Evolutionary conservation across 2,888 invertebrate species (phyloP), one percentile per base, ranked within the genome.

Genomic region (Drosophila quasianomalipes): DNA sequence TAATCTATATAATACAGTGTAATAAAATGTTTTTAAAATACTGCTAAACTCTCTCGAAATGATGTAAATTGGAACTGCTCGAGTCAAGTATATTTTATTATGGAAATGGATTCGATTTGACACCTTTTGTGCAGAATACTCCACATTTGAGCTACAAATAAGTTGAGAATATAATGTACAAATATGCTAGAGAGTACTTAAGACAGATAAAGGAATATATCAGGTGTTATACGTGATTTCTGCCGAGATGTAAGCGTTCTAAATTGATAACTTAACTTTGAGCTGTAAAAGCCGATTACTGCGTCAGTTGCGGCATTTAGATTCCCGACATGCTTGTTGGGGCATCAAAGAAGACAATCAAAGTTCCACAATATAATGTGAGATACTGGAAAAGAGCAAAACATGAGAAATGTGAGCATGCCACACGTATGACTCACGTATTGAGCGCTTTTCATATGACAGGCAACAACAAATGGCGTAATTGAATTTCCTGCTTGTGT

Each of bases 401-500:
- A 47, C 16, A 16, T 33, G 37, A 7, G 26, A 51, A 65, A 75
- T 14, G 14, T 35, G 35, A 14, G 4, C 35, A 35, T 22, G 22
- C 22, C 22, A 22, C 22, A 22, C 22, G 22, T 22, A 61, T 54
- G 73, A 61, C 28, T 68, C 55, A 62, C 59, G 64, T 68, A 54
- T 57, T 60, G 51, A 71, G n/a, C 51, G 80, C 65, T 60, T 66
- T 76, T 28, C 70, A 64, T 62, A 26, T 69, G 79, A 63, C 81
- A 69, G 53, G 28, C 65, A 75, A 28, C 80, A 77, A 44, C 73
- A 81, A 79, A 79, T 81, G 79, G 78, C 82, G 79, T 79, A 79
- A 79, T 79, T 81, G 82, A 81, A 79, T 81, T 79, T 78, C 82
- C 78, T 63, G 78, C 69, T 57, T 37, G 65, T 37, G 65, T 26